Evolutionary conservation across 1,140 invertebrate genomes (phyloP), one percentile per base, ranked within the genome.

Genomic region (Gryon sp.): DNA sequence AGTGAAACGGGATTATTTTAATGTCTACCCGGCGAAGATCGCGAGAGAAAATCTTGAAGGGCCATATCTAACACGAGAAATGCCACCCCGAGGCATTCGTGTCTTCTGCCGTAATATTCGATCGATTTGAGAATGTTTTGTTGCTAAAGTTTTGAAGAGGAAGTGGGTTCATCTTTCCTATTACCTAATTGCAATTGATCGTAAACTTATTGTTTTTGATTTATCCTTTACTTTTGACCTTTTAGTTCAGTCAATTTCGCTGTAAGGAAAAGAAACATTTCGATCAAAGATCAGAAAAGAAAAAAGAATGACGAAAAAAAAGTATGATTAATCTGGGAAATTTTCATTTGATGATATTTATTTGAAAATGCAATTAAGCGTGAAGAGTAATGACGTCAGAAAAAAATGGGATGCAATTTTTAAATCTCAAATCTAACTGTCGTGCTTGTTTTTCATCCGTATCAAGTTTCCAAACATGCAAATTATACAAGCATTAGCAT

Each of bases 51-150:
- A 74, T 36, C 70, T 30, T 46, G 19, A 22, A 38, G 38, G 26
- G 16, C 43, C n/a, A n/a, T 48, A 24, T 41, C 52, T 22, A 12
- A 55, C 16, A 38, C 34, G 34, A 74, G 70, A 62, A 74, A 74
- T 65, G 22, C 59, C 34, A 34, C 70, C 52, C 28, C 24, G 52
- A 63, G 59, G 57, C 48, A 15, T 40, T 60, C 36, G 36, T 74
- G 66, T 52, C 73, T 74, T 69, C 72, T 60, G 80, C 60, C 57
- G 66, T 76, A 79, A 72, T 53, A 60, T 63, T 43, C 46, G 48
- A 72, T 72, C 76, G 52, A 45, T 80, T 81, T 57, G n/a, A n/a
- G 1, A 40, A 9, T 18, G 11, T 41, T 38, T 18, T 40, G 38
- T 63, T 22, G 26, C 45, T 34, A 8, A 7, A 12, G 22, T 55